Percentiles rank a stretch among this genome's conserved stretches.
phyloP scores from a whole-genome alignment of 2,113 vertebrate species.

The Bostrychus sinensis region DNA sequence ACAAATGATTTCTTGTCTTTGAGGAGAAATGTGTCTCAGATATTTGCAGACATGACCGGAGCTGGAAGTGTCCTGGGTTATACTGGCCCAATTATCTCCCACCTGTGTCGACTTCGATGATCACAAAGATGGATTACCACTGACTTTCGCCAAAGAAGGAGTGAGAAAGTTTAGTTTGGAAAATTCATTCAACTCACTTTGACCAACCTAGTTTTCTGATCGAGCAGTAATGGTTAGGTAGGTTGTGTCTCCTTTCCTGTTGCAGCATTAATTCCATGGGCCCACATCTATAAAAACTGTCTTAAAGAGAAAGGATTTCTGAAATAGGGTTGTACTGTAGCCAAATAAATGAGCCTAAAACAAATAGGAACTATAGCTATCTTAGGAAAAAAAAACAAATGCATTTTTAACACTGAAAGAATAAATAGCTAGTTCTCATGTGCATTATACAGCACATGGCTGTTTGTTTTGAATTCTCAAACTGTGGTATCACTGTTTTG shows the following conservation, averaged over 20 bases:
- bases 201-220: not conserved
- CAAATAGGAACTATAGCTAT: no score
- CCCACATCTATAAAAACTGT: no score
- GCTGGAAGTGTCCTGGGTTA: not conserved
- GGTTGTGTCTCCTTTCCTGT: not conserved
- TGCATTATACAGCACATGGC: no score
- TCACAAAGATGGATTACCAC: not conserved
- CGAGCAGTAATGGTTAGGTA: not conserved
- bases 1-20: not conserved
- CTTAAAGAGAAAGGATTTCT: no score
- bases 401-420: no score
- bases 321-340: no score
- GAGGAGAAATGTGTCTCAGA: not conserved
- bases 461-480: no score
- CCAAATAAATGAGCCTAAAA: no score
- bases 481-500: no score
- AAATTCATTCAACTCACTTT: conserved; percentile 2
- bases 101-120: no score
- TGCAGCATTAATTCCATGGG: not conserved
- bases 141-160: not conserved
- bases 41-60: not conserved
- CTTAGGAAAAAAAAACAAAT: no score
- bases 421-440: no score
- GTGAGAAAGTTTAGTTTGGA: not conserved
- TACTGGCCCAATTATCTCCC: conserved; percentile 1